Evolutionary conservation across 2,888 invertebrate species (phyloP), one percentile per base, ranked within the genome.

Genomic region (Plutella xylostella): DNA sequence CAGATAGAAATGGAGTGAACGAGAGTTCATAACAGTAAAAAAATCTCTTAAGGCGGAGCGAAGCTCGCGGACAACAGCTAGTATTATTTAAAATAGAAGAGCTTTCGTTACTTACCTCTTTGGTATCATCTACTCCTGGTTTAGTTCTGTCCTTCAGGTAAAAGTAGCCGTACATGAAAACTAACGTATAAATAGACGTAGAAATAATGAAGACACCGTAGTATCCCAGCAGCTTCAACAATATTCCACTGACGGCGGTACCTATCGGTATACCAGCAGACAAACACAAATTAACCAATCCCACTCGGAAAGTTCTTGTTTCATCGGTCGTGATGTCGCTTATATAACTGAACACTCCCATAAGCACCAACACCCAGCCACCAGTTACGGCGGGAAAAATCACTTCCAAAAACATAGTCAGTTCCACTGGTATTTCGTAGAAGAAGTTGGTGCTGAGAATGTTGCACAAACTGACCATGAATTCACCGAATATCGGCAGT

Each of bases 321-420:
- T 86, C 72, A 18, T 78, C 72, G 46, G 72, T 73, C 0, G 88
- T 86, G 5, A 88, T 79, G 40, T 88, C 87, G 56, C 88, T 85
- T 4, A 90, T 80, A 55, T 88, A 89, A 53, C 87, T 87, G 64
- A 88, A 86, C 43, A 88, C 78, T n/a, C 86, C 86, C 48, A 87
- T 67, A 41, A 77, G 85, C 46, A 86, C 74, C 56, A 84, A 73
- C 2, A 85, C 84, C 80, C 84, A 85, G 2, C 86, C 85, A 4
- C 87, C 87, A 1, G 85, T 78, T 1, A 87, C 41, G 0, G 86
- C 85, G 2, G 85, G 80, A 28, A 86, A 85, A n/a, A 87, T 52
- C 1, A 76, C 79, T 60, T 87, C 87, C 0, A 80, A 60, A 21
- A 86, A 69, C 67, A 85, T 83, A 1, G 84, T 86, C 1, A 82